Percentiles rank a stretch among this genome's conserved stretches.
Evolutionary conservation across 2,113 vertebrate species (phyloP).

Genomic region (Toxotes jaculatrix): DNA sequence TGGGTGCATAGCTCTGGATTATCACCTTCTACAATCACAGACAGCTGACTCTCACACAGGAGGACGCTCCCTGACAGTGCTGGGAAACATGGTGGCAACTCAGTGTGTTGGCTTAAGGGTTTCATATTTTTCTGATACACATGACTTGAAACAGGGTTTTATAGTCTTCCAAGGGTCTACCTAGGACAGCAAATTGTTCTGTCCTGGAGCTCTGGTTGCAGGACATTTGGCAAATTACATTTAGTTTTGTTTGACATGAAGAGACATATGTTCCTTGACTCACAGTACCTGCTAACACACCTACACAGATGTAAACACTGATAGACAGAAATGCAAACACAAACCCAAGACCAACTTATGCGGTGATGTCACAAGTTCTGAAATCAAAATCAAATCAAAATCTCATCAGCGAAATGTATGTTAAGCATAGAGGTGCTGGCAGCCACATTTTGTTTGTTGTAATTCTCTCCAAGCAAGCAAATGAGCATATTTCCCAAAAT

Average conservation of each 20-base stretch:
- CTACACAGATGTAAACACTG: constrained; percentile 15
- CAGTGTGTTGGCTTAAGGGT: background rate
- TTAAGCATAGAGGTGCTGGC: background rate
- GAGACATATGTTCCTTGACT: background rate
- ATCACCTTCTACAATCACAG: constrained; percentile 64
- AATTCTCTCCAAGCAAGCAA: background rate
- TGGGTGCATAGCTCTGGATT: constrained; percentile 59
- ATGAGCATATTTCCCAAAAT: background rate
- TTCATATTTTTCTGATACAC: constrained; percentile 10
- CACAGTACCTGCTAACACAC: constrained; percentile 10
- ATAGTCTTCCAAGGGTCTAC: background rate
- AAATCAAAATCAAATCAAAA: no score
- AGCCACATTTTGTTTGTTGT: background rate
- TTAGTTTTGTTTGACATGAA: background rate
- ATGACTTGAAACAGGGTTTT: background rate
- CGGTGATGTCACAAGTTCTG: no score
- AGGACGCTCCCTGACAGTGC: background rate
- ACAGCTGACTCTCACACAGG: constrained; percentile 67
- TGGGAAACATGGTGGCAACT: constrained; percentile 13
- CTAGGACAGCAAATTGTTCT: background rate
- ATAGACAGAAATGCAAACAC: background rate
- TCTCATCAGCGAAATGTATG: background rate
- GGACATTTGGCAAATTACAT: constrained; percentile 2
- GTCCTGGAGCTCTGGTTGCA: background rate
- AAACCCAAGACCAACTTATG: background rate